Base-by-base conservation (phyloP, 2,113 vertebrate genomes). In the Penelope pileata region DNA sequence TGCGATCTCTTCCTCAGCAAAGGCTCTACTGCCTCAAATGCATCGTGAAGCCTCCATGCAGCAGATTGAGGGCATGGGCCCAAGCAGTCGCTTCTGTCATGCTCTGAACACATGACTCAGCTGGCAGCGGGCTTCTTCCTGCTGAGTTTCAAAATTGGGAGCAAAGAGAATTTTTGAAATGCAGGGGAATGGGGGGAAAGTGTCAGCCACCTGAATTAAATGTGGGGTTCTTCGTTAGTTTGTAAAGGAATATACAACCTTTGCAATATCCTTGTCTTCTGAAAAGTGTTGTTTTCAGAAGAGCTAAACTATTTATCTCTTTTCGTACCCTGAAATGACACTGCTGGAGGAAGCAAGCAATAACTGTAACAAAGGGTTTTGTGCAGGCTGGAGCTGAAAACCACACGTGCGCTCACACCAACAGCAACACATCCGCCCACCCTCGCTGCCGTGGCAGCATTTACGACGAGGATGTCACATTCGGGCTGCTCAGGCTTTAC, bases 21-120 rank as follows among this genome's bases (percentile, higher is more conserved):
- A 62, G 53, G 19, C 74, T 90, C 83, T 67, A 24, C 38, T 9
- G 45, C 88, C 84, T 83, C 75, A 59, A 62, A 42, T 23, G 78
- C 47, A 89, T 67, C 89, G 81, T 34, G 1, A 81, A 91, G 84
- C 62, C 87, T 83, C 68, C 75, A 94, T 70, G 54, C 90, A 87
- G 84, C 9, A 36, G 82, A 92, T 92, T 91, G 82, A 89, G 92
- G 92, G 89, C 95, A 94, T 10, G 74, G 92, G 94, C 95, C 92
- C 93, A 85, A 96, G 83, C 63, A 59, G 90, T n/a, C 87, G 56
- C 75, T 95, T 94, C 91, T 89, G 92, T 92, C 95, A 91, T 38
- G 60, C 86, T 67, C 76, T 32, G 6, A 94, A 78, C 91, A 90
- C 83, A 86, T 84, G 83, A 92, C 77, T 94, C 83, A 62, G 83